These are phyloP conservation scores for Taxidea taxus DNA, from an alignment of 2,113 vertebrate species.

Conservation along the genomic window DNA sequence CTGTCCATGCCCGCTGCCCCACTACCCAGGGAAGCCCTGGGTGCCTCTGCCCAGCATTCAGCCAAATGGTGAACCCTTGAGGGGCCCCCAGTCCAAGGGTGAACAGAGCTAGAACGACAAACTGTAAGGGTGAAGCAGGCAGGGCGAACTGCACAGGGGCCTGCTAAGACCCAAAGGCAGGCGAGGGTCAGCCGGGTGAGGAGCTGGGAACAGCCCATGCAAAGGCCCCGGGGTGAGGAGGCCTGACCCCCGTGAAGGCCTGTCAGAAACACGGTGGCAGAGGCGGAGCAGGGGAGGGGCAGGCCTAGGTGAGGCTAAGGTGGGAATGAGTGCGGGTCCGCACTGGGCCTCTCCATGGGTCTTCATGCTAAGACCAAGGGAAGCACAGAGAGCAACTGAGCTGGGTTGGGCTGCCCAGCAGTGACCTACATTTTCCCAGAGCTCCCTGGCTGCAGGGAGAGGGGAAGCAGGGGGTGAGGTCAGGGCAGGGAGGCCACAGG, in stretches of 20 bases:
- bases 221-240: background rate
- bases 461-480: background rate
- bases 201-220: fast-evolving
- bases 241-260: background rate
- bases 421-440: background rate
- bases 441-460: background rate
- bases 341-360: background rate
- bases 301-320: too few species aligned
- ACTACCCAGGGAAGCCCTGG: background rate
- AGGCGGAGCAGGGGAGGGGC: background rate
- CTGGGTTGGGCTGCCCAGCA: background rate
- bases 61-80: background rate
- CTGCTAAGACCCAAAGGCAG: background rate
- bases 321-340: fast-evolving
- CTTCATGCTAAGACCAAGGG: background rate
- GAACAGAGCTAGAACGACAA: background rate
- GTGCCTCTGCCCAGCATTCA: background rate
- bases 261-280: background rate
- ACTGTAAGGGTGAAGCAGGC: background rate
- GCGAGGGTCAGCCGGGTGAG: background rate
- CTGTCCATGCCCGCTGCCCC: background rate
- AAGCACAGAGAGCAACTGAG: background rate
- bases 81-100: background rate
- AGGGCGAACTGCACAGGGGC: too few species aligned
- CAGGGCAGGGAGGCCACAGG: background rate